Conservation (phyloP, 2,113 vertebrate species). For the Chauna torquata region DNA sequence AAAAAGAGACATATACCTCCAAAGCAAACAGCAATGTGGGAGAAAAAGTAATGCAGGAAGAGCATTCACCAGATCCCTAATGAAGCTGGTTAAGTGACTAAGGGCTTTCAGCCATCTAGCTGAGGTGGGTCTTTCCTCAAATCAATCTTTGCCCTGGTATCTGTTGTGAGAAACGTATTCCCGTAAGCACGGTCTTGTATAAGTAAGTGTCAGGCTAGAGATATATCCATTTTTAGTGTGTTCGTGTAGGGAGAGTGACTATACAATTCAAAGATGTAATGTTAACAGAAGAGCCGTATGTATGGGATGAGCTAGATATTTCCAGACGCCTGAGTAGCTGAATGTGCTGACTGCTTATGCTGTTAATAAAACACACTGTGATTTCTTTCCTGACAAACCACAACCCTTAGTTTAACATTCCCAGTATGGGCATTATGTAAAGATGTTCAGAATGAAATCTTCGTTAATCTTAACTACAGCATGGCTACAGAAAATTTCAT, state of each 20-base stretch:
- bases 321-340: slow-evolving; percentile 53
- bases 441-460: not conserved
- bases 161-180: not conserved
- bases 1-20: not conserved
- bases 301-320: slow-evolving; percentile 59
- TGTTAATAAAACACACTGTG: slow-evolving; percentile 47
- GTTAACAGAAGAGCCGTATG: slow-evolving; percentile 53
- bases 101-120: not conserved
- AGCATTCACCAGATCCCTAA: not conserved
- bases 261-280: slow-evolving; percentile 39
- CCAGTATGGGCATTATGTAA: slow-evolving; percentile 11
- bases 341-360: slow-evolving; percentile 41
- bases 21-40: not conserved
- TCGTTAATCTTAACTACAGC: not conserved
- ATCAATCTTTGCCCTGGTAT: not conserved
- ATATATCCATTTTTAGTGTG: slow-evolving; percentile 60
- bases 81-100: not conserved
- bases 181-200: not conserved
- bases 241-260: slow-evolving; percentile 53
- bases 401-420: not conserved
- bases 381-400: slow-evolving; percentile 25
- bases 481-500: not conserved
- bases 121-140: not conserved
- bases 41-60: not conserved
- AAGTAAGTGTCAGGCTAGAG: not conserved